Conservation (phyloP, 2,797 vertebrate genomes). For the Vespertilio murinus region DNA sequence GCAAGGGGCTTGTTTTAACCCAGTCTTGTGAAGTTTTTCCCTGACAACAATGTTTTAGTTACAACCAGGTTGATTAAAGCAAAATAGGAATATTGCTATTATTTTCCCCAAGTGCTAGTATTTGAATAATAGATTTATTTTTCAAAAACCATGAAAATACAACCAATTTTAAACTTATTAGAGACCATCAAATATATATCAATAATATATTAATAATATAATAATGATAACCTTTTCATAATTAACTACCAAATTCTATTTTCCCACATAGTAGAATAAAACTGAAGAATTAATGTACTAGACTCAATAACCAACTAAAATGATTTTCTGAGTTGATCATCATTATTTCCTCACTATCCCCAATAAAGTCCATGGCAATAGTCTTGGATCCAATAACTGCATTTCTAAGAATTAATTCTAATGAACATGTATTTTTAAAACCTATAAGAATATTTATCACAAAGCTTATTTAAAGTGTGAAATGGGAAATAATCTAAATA, state of each 20-base stretch:
- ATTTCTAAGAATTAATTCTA: conserved; percentile 42
- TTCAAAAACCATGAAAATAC: conserved; percentile 46
- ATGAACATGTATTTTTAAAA: neutral
- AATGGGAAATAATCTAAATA: neutral
- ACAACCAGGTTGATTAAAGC: neutral
- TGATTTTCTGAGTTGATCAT: neutral
- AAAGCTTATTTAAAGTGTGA: neutral
- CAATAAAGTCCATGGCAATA: neutral
- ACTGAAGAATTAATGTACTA: neutral
- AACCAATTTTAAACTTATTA: neutral
- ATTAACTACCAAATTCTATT: conserved; percentile 6
- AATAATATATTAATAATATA: neutral
- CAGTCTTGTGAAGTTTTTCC: neutral
- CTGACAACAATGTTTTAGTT: neutral
- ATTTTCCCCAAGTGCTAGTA: neutral
- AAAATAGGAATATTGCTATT: neutral
- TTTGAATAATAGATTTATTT: conserved; percentile 11
- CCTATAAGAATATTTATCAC: neutral
- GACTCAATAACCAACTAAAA: neutral
- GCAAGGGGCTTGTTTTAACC: neutral
- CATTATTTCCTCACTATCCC: neutral
- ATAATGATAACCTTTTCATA: neutral
- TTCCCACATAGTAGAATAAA: neutral
- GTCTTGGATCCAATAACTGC: neutral
- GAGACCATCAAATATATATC: neutral